phyloP scores from a whole-genome alignment of 2,888 invertebrate genomes.

The Panzeria rudis region DNA sequence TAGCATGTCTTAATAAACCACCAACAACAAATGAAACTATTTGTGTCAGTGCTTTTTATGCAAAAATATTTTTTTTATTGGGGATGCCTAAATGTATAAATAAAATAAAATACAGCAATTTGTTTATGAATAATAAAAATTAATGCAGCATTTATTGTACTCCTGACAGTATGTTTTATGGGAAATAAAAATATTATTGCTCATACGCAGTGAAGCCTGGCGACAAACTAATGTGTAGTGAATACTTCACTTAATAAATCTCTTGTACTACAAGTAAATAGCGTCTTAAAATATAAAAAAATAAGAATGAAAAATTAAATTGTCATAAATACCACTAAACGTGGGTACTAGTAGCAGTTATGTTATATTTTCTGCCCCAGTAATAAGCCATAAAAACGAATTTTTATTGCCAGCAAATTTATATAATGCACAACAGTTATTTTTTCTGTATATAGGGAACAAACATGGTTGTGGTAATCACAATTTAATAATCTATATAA shows the following conservation, averaged over 20 bases:
- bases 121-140: conserved; percentile 4
- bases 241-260: neutral
- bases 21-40: neutral
- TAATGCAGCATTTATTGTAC: neutral
- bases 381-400: too few relatives aligned
- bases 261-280: conserved; percentile 1
- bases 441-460: too few relatives aligned
- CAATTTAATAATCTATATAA: too few relatives aligned
- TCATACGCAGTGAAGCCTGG: neutral
- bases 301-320: neutral
- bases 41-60: neutral
- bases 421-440: too few relatives aligned
- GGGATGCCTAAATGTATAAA: neutral
- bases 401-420: too few relatives aligned
- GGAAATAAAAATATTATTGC: neutral
- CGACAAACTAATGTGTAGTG: neutral
- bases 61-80: neutral
- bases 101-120: conserved; percentile 3
- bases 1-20: too few relatives aligned
- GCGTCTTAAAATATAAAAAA: neutral
- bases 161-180: neutral
- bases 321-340: neutral
- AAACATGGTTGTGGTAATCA: too few relatives aligned
- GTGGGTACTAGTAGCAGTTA: neutral
- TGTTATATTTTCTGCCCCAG: neutral